Conservation (phyloP, 2,113 vertebrate species). For the Apaloderma vittatum region DNA sequence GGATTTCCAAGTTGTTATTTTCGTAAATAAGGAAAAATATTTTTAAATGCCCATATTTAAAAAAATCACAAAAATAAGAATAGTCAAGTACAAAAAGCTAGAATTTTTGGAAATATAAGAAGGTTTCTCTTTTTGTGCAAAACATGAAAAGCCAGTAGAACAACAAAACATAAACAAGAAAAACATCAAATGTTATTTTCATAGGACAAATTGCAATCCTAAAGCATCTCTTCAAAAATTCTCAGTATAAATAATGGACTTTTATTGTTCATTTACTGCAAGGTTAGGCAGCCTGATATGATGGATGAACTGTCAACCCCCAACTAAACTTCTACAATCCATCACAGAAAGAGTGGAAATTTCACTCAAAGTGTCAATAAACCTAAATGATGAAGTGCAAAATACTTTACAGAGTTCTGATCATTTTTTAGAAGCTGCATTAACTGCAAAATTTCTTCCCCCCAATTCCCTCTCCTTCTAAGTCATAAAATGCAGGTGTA, state of each 20-base stretch:
- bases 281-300: constrained; percentile 89
- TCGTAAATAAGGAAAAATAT: background rate
- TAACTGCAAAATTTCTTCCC: background rate
- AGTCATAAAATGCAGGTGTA: background rate
- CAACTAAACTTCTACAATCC: constrained; percentile 86
- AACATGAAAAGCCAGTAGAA: background rate
- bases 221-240: constrained; percentile 44
- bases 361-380: constrained; percentile 73
- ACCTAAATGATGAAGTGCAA: constrained; percentile 58
- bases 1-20: background rate
- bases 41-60: rapidly evolving
- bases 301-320: constrained; percentile 87
- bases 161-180: background rate
- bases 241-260: constrained; percentile 81
- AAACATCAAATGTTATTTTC: background rate
- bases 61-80: background rate
- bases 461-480: background rate
- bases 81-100: background rate
- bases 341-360: constrained; percentile 79
- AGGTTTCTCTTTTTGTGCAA: background rate
- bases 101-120: background rate
- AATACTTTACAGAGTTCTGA: constrained; percentile 51
- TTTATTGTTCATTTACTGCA: constrained; percentile 91
- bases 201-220: constrained; percentile 18
- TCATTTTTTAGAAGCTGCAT: constrained; percentile 16